These are phyloP conservation scores for Heterodera carotae DNA, from an alignment of 1,140 invertebrate species.

Conservation along the genomic window DNA sequence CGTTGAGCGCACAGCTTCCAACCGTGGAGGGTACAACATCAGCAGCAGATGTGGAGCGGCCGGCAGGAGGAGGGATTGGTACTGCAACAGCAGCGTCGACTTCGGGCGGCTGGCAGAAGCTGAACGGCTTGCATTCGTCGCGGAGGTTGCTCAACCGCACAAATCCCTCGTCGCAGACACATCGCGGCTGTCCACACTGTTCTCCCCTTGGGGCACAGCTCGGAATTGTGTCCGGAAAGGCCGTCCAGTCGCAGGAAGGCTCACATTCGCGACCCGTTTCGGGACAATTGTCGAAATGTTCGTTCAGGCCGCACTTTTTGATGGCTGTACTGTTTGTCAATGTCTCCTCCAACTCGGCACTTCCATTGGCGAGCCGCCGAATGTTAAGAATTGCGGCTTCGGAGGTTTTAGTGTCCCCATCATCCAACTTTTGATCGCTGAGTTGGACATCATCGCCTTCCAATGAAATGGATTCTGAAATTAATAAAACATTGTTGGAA, in stretches of 20 bases:
- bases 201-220: constrained; percentile 55
- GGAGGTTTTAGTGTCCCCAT: background rate
- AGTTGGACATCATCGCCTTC: background rate
- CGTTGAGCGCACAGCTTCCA: constrained; percentile 47
- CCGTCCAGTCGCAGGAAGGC: constrained; percentile 61
- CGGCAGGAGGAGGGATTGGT: background rate
- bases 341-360: background rate
- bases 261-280: constrained; percentile 58
- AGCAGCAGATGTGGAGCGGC: background rate
- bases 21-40: background rate
- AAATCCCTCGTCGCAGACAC: constrained; percentile 61
- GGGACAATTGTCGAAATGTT: constrained; percentile 56
- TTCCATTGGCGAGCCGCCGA: background rate
- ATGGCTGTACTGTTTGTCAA: constrained; percentile 20
- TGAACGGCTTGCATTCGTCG: constrained; percentile 56
- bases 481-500: background rate
- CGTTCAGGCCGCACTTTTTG: constrained; percentile 52
- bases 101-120: constrained; percentile 47
- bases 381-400: background rate
- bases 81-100: constrained; percentile 16
- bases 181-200: constrained; percentile 56
- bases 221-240: constrained; percentile 60
- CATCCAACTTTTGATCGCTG: background rate
- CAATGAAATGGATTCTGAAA: background rate
- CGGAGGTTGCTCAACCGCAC: constrained; percentile 52